These are phyloP conservation scores for Phenganax marumi DNA, from an alignment of 92 coral and sea anemone species.

Conservation along the genomic window DNA sequence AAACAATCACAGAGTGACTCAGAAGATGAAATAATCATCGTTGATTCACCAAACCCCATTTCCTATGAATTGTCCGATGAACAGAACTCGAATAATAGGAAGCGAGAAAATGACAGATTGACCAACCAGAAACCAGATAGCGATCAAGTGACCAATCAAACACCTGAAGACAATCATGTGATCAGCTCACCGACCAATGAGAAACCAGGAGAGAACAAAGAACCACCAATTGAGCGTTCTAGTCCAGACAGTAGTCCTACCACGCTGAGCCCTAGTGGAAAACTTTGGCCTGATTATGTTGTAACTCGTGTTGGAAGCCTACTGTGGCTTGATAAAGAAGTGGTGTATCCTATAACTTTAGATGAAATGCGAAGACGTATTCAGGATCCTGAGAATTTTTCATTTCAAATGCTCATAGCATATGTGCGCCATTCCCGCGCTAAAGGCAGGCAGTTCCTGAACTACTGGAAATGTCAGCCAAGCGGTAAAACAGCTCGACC, in stretches of 20 bases:
- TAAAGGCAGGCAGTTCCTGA: slow-evolving; percentile 40
- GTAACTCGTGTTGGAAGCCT: slow-evolving; percentile 34
- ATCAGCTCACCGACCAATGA: slow-evolving; percentile 11
- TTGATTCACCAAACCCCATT: neutral
- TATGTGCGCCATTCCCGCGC: slow-evolving; percentile 42
- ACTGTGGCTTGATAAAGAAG: slow-evolving; percentile 28
- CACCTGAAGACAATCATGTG: slow-evolving; percentile 8
- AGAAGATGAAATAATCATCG: slow-evolving; percentile 8
- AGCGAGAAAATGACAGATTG: neutral
- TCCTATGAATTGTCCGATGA: slow-evolving; percentile 4
- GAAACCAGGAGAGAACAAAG: slow-evolving; percentile 2
- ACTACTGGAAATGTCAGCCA: slow-evolving; percentile 48
- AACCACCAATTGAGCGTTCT: neutral
- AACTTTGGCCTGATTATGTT: slow-evolving; percentile 31
- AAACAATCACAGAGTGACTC: neutral
- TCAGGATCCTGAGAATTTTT: slow-evolving; percentile 41
- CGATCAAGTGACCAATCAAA: neutral
- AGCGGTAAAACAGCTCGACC: slow-evolving; percentile 34
- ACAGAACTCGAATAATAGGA: neutral
- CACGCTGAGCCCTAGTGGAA: neutral
- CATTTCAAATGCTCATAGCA: slow-evolving; percentile 44
- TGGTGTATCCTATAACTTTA: slow-evolving; percentile 22
- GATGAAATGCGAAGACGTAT: slow-evolving; percentile 29
- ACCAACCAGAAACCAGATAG: neutral
- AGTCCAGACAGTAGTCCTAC: neutral